These are phyloP conservation scores for Zaprionus bogoriensis DNA, from an alignment of 2,888 invertebrate genomes.

Conservation along the genomic window DNA sequence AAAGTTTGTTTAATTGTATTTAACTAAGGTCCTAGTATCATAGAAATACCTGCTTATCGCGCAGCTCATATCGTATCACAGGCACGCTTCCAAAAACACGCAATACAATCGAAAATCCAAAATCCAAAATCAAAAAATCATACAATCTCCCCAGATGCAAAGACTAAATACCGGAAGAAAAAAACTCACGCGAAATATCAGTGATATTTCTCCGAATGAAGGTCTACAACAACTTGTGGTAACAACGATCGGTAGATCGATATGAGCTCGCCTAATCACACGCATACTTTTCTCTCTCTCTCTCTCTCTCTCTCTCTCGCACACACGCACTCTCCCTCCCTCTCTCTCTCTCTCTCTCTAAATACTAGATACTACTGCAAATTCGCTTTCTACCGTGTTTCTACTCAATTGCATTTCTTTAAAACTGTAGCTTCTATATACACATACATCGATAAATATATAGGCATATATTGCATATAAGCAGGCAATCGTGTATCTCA, in stretches of 20 bases:
- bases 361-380: constrained; percentile 7
- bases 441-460: constrained; percentile 12
- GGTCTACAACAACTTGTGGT: constrained; percentile 33
- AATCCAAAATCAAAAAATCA: no score
- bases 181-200: not conserved
- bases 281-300: not conserved
- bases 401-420: no score
- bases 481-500: not conserved
- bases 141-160: no score
- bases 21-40: constrained; percentile 49
- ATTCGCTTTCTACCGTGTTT: not conserved
- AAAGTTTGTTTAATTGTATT: constrained; percentile 51
- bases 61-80: constrained; percentile 83
- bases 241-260: constrained; percentile 62
- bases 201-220: not conserved
- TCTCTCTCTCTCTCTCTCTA: not conserved
- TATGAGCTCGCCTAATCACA: constrained; percentile 49
- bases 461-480: not conserved
- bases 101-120: constrained; percentile 19
- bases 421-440: constrained; percentile 1
- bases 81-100: constrained; percentile 80
- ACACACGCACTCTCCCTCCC: not conserved
- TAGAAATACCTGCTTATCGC: constrained; percentile 28
- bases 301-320: not conserved
- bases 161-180: no score